Evolutionary conservation across 1,140 invertebrate species (phyloP), one percentile per base, ranked within the genome.

Genomic region (Kradibia gibbosae): DNA sequence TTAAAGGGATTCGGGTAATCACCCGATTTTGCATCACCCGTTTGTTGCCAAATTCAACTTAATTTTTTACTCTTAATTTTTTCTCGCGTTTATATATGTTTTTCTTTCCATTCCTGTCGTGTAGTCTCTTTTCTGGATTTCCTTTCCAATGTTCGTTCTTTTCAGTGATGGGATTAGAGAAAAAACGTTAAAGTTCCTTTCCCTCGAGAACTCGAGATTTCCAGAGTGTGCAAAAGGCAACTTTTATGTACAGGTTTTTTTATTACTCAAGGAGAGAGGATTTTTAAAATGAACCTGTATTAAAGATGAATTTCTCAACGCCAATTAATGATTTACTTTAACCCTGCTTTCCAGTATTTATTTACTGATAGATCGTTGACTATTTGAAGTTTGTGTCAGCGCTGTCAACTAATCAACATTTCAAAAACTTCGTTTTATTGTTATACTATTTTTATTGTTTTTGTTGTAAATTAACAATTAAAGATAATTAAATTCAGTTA

Each of bases 1-100:
- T 45, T 50, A 17, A 48, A 31, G 74, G 39, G 74, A 77, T 62
- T 77, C 57, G 60, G 55, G 57, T 65, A 39, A 77, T 77, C 65
- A 42, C 7, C 22, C 28, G 3, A 31, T 0, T 17, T 25, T 7
- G n/a, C 17, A 25, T 74, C 13, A 28, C 45, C 15, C 28, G 77
- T 0, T 25, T 57, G 0, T n/a, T n/a, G n/a, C n/a, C n/a, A n/a
- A n/a, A n/a, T n/a, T n/a, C n/a, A n/a, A n/a, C n/a, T 60, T 34
- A 50, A 34, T 3, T 31, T 50, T 50, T 72, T 0, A 8, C n/a
- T n/a, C n/a, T n/a, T n/a, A n/a, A n/a, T n/a, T n/a, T n/a, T n/a
- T n/a, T n/a, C n/a, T n/a, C n/a, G n/a, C n/a, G n/a, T n/a, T n/a
- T n/a, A n/a, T n/a, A n/a, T n/a, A n/a, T n/a, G n/a, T n/a, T 28